Percentiles rank a stretch among this genome's conserved stretches.
phyloP scores from a whole-genome alignment of 2,888 invertebrate genomes.

The Auanema sp. region DNA sequence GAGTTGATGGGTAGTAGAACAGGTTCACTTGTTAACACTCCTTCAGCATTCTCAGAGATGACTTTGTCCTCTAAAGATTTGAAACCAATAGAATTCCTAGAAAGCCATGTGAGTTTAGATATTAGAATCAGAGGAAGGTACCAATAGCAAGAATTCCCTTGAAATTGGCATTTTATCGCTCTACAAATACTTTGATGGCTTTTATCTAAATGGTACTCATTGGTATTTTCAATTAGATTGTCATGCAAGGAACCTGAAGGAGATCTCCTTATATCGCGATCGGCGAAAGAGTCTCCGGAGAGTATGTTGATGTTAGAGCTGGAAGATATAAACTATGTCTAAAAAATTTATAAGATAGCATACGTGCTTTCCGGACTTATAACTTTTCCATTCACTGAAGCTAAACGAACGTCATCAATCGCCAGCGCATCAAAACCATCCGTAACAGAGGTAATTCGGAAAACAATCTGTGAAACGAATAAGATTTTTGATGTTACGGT shows the following conservation, averaged over 20 bases:
- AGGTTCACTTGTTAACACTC: slow-evolving; percentile 13
- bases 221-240: no score
- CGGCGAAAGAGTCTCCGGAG: no score
- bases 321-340: no score
- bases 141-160: slow-evolving; percentile 12
- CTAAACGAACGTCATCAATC: not conserved
- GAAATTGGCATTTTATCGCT: slow-evolving; percentile 13
- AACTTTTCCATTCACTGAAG: not conserved
- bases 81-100: slow-evolving; percentile 14
- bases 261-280: no score
- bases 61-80: slow-evolving; percentile 15
- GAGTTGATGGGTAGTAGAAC: slow-evolving; percentile 10
- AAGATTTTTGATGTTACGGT: no score
- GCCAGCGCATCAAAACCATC: not conserved
- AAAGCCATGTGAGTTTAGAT: no score
- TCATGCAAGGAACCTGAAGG: no score
- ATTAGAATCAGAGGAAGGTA: no score
- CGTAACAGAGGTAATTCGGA: not conserved
- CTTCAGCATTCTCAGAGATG: slow-evolving; percentile 8
- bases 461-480: slow-evolving; percentile 1
- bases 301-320: no score
- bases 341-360: no score
- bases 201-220: no score
- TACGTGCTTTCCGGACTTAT: not conserved
- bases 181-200: not conserved